Evolutionary conservation across 2,888 invertebrate species (phyloP), one percentile per base, ranked within the genome.

Genomic region (Aphodius sticticus): DNA sequence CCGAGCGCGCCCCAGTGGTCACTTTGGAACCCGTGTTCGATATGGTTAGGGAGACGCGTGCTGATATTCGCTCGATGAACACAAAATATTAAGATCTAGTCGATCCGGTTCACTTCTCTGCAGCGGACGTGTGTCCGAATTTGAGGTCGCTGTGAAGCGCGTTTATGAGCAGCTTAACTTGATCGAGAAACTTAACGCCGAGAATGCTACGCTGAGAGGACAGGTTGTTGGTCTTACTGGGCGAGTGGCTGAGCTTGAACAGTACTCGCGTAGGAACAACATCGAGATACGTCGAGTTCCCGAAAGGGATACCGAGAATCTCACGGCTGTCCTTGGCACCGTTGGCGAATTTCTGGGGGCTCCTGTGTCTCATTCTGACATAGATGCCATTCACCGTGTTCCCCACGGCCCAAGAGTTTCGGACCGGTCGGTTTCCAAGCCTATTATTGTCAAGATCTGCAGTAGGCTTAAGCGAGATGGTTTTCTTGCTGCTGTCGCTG

Each of bases 341-440:
- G 6, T 70, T n/a, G 9, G 6, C 9, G 9, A 70, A 6, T 70
- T 70, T 70, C 70, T 70, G n/a, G 70, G 70, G 0, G 70, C 16
- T 70, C 70, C 70, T n/a, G 70, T 70, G n/a, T 70, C 70, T 6
- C n/a, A 16, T 16, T n/a, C 16, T 16, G 70, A 70, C 16, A 6
- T 70, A 16, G 12, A 70, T 70, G 70, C 70, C 16, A 16, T 70
- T 70, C 70, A 70, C 16, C 70, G 70, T 9, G 70, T 70, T 70
- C 70, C 70, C 15, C 70, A 70, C 1, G 70, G 70, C 16, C 70
- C 76, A 0, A 2, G 16, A 14, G 12, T 14, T 16, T 36, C 0
- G 16, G 76, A 15, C 37, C 26, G 26, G 26, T 26, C 26, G 26
- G 3, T 26, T 26, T 3, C 26, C 26, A 26, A 26, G 26, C 26